Evolutionary conservation across 2,888 invertebrate genomes (phyloP).

Genomic region (Pantelozetes paolii): DNA sequence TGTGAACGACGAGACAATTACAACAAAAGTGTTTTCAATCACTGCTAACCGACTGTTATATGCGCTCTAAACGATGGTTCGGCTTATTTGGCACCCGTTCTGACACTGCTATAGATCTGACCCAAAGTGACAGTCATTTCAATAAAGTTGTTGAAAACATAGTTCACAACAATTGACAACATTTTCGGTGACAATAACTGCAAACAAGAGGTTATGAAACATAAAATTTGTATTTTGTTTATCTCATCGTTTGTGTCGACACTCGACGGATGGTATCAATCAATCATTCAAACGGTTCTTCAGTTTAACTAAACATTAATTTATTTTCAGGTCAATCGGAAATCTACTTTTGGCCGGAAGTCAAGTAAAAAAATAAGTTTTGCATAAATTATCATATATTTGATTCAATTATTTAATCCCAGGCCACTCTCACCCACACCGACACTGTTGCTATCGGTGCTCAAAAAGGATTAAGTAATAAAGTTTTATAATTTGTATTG

Average conservation of each 20-base stretch:
- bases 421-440: conserved; percentile 42
- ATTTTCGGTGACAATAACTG: background rate
- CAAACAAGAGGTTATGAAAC: background rate
- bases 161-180: background rate
- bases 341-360: conserved; percentile 45
- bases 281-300: background rate
- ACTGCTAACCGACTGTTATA: background rate
- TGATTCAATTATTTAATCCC: background rate
- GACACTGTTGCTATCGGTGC: conserved; percentile 44
- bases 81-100: conserved; percentile 27
- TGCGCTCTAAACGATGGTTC: background rate
- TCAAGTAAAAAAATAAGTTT: conserved; percentile 34
- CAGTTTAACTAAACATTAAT: conserved; percentile 14
- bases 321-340: conserved; percentile 44
- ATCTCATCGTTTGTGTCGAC: too few relatives aligned
- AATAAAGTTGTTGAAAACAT: background rate
- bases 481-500: background rate
- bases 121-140: background rate
- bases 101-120: background rate
- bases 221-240: too few relatives aligned
- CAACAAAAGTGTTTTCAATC: conserved; percentile 23
- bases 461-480: conserved; percentile 42
- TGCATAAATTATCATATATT: too few relatives aligned
- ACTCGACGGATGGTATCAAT: conserved; percentile 9
- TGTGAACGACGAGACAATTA: background rate